Conservation (phyloP, 2,113 vertebrate genomes). For the Tiliqua scincoides region DNA sequence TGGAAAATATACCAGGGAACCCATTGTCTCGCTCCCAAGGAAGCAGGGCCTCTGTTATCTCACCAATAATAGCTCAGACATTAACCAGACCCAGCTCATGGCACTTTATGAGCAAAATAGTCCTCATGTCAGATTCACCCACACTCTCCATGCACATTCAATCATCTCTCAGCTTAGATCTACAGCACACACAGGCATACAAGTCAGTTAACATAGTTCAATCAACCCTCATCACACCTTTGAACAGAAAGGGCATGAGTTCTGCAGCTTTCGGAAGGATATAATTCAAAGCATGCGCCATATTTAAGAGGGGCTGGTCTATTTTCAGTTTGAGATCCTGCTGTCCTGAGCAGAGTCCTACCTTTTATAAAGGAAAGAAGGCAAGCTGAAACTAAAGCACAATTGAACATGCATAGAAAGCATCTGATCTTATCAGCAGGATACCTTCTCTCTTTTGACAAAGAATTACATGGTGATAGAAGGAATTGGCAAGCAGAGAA, state of each 20-base stretch:
- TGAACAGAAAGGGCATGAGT: background rate
- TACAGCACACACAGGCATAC: background rate
- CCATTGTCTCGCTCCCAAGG: background rate
- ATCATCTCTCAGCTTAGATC: background rate
- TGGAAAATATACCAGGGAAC: background rate
- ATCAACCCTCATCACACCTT: background rate
- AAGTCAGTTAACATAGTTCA: background rate
- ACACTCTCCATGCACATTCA: background rate
- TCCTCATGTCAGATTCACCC: background rate
- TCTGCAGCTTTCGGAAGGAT: conserved; percentile 1
- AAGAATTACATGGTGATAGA: background rate
- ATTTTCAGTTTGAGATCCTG: background rate
- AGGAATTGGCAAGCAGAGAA: background rate
- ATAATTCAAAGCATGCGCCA: background rate
- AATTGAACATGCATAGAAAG: background rate
- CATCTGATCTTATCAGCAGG: background rate
- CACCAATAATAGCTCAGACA: background rate
- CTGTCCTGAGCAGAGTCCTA: background rate
- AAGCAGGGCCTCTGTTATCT: background rate
- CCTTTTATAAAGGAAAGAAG: background rate
- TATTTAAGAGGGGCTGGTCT: background rate
- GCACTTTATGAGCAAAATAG: background rate
- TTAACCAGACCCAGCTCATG: background rate
- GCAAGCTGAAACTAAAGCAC: background rate
- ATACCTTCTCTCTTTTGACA: background rate